Percentiles rank a stretch among this genome's conserved stretches.
Conservation (phyloP, 2,797 vertebrate genomes). For the Lagorchestes hirsutus region DNA sequence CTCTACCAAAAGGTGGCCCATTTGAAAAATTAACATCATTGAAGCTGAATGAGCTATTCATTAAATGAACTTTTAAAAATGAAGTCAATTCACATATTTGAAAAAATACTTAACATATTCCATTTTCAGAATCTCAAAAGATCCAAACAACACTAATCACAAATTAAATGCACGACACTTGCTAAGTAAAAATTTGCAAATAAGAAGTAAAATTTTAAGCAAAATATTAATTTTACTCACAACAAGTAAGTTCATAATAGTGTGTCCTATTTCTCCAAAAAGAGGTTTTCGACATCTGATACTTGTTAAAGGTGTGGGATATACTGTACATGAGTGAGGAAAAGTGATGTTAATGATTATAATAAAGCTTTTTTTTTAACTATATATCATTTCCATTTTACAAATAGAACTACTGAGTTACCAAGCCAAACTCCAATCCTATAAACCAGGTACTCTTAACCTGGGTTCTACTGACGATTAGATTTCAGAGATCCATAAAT, state of each 20-base stretch:
- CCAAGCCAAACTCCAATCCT: neutral
- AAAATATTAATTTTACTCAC: constrained; percentile 87
- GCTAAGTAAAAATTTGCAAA: constrained; percentile 45
- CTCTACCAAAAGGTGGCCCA: neutral
- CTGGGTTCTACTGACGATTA: neutral
- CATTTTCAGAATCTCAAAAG: constrained; percentile 40
- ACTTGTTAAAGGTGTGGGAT: constrained; percentile 91
- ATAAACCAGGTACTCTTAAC: neutral
- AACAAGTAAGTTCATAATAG: constrained; percentile 96
- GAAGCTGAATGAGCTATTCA: constrained; percentile 27
- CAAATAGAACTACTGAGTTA: constrained; percentile 1
- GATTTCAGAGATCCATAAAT: neutral
- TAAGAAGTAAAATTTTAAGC: constrained; percentile 35
- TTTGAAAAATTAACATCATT: constrained; percentile 36
- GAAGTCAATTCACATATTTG: neutral
- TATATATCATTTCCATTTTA: constrained; percentile 34
- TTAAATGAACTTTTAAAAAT: constrained; percentile 33
- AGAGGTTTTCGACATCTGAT: constrained; percentile 92
- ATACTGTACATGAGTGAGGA: constrained; percentile 85
- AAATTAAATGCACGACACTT: constrained; percentile 40
- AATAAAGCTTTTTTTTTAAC: constrained; percentile 12
- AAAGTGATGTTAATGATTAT: constrained; percentile 37
- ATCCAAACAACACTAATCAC: constrained; percentile 44
- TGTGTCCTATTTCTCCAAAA: constrained; percentile 95
- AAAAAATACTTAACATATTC: neutral